Base-by-base conservation (phyloP, 1,140 invertebrate species). In the Aphidius gifuensis region DNA sequence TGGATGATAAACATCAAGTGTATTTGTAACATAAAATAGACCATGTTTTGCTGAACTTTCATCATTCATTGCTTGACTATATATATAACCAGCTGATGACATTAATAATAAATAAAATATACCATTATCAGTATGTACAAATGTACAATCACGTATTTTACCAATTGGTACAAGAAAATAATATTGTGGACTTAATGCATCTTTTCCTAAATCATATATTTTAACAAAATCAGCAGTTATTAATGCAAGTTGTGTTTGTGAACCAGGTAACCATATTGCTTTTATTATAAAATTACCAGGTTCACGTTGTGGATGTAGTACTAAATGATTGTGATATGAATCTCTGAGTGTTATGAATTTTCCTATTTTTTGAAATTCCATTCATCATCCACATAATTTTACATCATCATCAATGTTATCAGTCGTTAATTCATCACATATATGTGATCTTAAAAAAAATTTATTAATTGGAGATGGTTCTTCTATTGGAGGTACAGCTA, bases 171-270 rank as follows among this genome's bases (percentile, higher is more conserved):
- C 88, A 1, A 98, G 83, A 82, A 98, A 98, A 78, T 93, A 94
- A 74, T 96, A 97, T 74, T 94, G 90, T 0, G 96, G 96, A 78
- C 91, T 93, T 6, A 93, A 84, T 0, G 92, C 88, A 77, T 98
- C 95, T 63, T 88, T 86, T 42, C 86, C 85, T 7, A 99, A 84
- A 80, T 98, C 93, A 72, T 97, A 99, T 53, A 99, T 97, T 83
- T 98, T 98, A 5, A 99, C 92, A 80, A 97, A 98, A 75, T 98
- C 95, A 4, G 94, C 92, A 0, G 96, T 98, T 0, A 98, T 89
- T 1, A 99, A 80, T 3, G 96, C 96, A 1, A 99, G 79, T 68
- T 95, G 88, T 1, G 94, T 97, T 77, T 97, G 95, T 0, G 93
- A 94, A 0, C 94, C 96, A 1, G 96, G 95, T 50, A 98, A 79